Percentiles rank a stretch among this genome's conserved stretches.
These are phyloP conservation scores for Oreocharis arfaki DNA, from an alignment of 2,113 vertebrate species.

Conservation along the genomic window DNA sequence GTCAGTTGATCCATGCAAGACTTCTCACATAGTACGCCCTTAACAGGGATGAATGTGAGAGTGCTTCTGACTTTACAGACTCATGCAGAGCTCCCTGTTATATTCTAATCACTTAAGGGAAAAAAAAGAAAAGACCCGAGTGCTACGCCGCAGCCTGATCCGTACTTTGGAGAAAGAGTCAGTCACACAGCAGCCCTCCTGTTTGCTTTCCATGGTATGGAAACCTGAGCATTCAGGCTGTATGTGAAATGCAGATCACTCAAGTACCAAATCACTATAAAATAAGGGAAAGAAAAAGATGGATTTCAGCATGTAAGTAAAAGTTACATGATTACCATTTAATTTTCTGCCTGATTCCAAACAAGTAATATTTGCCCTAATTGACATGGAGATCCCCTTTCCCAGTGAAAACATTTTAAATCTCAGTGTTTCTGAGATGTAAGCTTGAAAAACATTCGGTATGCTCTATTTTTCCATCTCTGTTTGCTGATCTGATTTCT, in stretches of 20 bases:
- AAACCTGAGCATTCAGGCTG: neutral
- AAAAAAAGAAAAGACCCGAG: neutral
- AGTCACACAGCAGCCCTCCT: neutral
- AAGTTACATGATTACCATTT: neutral
- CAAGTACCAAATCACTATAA: neutral
- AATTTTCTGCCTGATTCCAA: neutral
- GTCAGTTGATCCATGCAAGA: neutral
- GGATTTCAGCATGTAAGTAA: neutral
- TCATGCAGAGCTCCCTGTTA: neutral
- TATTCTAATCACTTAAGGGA: neutral
- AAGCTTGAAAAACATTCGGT: neutral
- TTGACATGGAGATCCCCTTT: neutral
- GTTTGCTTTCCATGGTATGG: neutral
- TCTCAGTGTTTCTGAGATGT: neutral
- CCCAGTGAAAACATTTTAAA: neutral
- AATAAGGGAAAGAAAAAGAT: neutral
- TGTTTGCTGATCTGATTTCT: neutral
- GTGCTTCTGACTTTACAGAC: neutral
- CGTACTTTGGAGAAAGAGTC: neutral
- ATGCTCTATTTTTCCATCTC: neutral
- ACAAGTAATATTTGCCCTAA: neutral
- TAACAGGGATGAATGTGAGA: neutral
- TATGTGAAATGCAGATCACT: neutral
- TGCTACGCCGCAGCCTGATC: neutral
- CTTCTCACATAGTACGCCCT: neutral